Evolutionary conservation across 2,797 vertebrate species (phyloP).

Genomic region (Adrianichthys oophorus): DNA sequence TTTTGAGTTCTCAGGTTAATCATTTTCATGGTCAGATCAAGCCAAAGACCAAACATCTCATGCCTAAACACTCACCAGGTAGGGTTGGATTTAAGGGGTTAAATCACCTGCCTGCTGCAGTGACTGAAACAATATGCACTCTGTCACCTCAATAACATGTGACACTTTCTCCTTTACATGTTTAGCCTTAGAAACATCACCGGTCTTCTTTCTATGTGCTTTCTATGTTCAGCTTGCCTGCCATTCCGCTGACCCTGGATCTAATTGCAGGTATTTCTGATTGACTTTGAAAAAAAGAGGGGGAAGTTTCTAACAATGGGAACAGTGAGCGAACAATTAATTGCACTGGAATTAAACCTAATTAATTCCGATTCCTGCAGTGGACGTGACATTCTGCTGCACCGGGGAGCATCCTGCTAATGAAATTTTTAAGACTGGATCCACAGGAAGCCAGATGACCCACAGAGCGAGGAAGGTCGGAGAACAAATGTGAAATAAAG

Average conservation of each 20-base stretch:
- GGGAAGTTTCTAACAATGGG: slow-evolving; percentile 10
- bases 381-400: slow-evolving; percentile 44
- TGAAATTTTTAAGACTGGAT: slow-evolving; percentile 53
- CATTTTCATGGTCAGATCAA: too few species aligned
- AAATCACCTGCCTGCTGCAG: too few species aligned
- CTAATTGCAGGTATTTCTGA: background rate
- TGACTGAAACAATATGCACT: too few species aligned
- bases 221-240: slow-evolving; percentile 10
- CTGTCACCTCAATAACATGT: too few species aligned
- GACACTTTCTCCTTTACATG: too few species aligned
- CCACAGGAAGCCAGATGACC: slow-evolving; percentile 35
- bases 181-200: too few species aligned
- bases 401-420: slow-evolving; percentile 42
- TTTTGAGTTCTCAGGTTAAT: too few species aligned
- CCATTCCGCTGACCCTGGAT: slow-evolving; percentile 7
- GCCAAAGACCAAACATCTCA: too few species aligned
- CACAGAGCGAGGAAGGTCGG: slow-evolving; percentile 36
- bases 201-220: background rate
- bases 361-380: slow-evolving; percentile 52
- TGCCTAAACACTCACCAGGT: too few species aligned
- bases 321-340: slow-evolving; percentile 13
- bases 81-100: too few species aligned
- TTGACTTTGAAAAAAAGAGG: slow-evolving; percentile 9
- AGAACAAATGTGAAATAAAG: slow-evolving; percentile 22
- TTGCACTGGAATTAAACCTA: slow-evolving; percentile 33